Evolutionary conservation across 2,888 invertebrate genomes (phyloP).

Genomic region (Melanchra persicariae): DNA sequence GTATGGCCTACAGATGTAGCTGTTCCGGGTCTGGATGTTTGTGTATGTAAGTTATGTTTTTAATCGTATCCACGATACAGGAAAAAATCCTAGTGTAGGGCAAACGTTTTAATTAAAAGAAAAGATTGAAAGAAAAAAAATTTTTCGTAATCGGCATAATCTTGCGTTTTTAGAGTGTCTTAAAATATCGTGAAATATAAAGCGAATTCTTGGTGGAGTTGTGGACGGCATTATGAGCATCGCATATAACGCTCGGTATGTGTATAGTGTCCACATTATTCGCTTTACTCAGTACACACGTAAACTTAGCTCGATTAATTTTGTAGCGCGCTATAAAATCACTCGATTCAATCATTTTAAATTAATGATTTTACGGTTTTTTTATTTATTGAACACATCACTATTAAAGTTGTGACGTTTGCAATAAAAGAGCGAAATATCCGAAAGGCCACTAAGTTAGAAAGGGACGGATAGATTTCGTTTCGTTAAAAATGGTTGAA

Average conservation of each 20-base stretch:
- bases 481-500: slow-evolving; percentile 55
- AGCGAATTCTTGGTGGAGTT: background rate
- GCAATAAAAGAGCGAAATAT: slow-evolving; percentile 18
- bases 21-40: no score
- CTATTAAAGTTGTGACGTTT: slow-evolving; percentile 57
- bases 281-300: background rate
- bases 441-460: slow-evolving; percentile 25
- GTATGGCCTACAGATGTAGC: no score
- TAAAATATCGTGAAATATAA: no score
- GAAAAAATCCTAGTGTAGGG: no score
- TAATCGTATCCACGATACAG: no score
- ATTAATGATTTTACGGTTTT: slow-evolving; percentile 40
- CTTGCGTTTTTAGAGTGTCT: no score
- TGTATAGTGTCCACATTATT: no score
- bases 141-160: no score
- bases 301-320: background rate
- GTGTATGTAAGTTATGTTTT: no score
- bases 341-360: background rate
- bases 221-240: background rate
- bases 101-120: no score
- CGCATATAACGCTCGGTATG: background rate
- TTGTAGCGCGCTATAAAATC: background rate
- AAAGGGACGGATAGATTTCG: slow-evolving; percentile 41
- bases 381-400: slow-evolving; percentile 19
- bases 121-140: no score